Conservation (phyloP, 2,113 vertebrate genomes). For the Dinomys branickii region DNA sequence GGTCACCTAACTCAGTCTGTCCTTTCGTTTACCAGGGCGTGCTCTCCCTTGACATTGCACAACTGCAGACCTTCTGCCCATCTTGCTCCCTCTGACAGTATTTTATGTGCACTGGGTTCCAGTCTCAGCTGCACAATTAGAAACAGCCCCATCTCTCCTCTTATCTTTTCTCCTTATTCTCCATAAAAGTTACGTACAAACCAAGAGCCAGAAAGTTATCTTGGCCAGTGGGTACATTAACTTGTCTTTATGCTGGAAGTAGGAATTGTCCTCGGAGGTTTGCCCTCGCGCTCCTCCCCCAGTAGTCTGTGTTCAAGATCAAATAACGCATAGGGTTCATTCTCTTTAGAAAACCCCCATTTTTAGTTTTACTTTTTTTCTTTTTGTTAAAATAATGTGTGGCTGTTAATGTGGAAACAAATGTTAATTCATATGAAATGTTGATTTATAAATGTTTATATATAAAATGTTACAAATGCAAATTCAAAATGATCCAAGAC, state of each 20-base stretch:
- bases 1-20: neutral
- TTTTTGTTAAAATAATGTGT: neutral
- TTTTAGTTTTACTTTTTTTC: neutral
- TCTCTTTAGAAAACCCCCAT: neutral
- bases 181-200: conserved; percentile 46
- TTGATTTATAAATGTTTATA: neutral
- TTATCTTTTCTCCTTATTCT: neutral
- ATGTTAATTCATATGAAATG: conserved; percentile 10
- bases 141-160: neutral
- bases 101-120: neutral
- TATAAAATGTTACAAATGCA: neutral
- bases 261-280: conserved; percentile 23
- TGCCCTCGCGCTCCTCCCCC: neutral
- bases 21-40: neutral
- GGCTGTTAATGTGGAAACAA: conserved; percentile 20
- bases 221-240: neutral
- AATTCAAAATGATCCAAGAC: neutral
- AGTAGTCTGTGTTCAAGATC: neutral
- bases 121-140: neutral
- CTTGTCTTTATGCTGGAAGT: conserved; percentile 60
- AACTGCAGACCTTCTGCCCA: neutral
- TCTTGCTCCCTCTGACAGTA: neutral
- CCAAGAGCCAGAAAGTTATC: conserved; percentile 25
- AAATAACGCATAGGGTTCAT: neutral
- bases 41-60: neutral